phyloP scores from a whole-genome alignment of 2,888 invertebrate species.

The Apamea sordens region DNA sequence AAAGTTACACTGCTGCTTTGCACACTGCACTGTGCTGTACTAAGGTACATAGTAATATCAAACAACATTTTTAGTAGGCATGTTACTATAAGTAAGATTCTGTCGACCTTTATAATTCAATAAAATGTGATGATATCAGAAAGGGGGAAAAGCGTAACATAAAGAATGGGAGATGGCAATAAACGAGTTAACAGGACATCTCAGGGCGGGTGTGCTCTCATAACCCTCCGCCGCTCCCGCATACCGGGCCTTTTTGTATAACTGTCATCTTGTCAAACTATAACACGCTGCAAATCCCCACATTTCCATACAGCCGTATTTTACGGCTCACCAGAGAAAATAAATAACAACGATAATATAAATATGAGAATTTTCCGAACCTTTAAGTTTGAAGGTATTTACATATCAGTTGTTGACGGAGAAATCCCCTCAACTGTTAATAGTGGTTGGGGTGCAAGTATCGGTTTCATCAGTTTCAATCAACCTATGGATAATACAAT shows the following conservation, averaged over 20 bases:
- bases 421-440: conserved; percentile 83
- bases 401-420: conserved; percentile 88
- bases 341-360: conserved; percentile 89
- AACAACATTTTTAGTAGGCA: conserved; percentile 20
- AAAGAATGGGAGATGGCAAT: conserved; percentile 79
- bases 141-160: conserved; percentile 70
- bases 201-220: conserved; percentile 63
- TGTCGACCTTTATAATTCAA: conserved; percentile 71
- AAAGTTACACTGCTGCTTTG: neutral
- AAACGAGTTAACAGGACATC: conserved; percentile 82
- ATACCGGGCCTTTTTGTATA: conserved; percentile 78
- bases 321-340: conserved; percentile 88
- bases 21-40: conserved; percentile 1
- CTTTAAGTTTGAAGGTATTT: conserved; percentile 86
- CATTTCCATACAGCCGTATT: conserved; percentile 89
- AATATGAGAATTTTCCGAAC: conserved; percentile 86
- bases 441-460: conserved; percentile 78
- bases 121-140: conserved; percentile 72
- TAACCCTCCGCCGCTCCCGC: conserved; percentile 61
- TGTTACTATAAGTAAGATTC: conserved; percentile 47
- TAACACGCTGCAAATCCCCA: conserved; percentile 85
- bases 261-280: conserved; percentile 90
- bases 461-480: conserved; percentile 51
- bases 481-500: neutral
- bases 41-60: neutral